Conservation (phyloP, 2,888 invertebrate species). For the Colostygia pectinataria region DNA sequence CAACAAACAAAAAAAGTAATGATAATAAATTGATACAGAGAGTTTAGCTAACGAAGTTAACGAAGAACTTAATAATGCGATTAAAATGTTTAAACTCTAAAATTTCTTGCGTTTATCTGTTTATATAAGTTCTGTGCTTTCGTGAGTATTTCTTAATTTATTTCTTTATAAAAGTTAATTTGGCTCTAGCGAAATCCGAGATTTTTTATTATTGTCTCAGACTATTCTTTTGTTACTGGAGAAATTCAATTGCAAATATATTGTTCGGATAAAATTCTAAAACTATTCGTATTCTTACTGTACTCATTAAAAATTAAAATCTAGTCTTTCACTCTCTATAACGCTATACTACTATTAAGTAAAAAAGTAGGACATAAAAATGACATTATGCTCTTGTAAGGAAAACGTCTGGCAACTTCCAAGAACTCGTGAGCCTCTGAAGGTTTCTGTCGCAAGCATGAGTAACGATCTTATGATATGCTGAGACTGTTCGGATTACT, state of each 20-base stretch:
- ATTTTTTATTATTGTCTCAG: no score
- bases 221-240: no score
- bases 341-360: no score
- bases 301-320: no score
- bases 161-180: no score
- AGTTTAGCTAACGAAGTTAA: slow-evolving; percentile 10
- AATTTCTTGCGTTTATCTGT: background rate
- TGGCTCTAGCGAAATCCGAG: no score
- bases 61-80: slow-evolving; percentile 5
- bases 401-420: slow-evolving; percentile 13
- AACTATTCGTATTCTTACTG: no score
- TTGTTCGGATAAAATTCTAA: no score
- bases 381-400: slow-evolving; percentile 20
- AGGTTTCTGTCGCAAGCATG: slow-evolving; percentile 54
- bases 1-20: slow-evolving; percentile 15
- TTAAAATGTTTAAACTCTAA: background rate
- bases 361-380: slow-evolving; percentile 3
- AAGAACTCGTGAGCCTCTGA: slow-evolving; percentile 29
- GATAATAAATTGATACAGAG: slow-evolving; percentile 11
- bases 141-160: no score
- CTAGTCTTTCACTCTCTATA: no score
- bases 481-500: slow-evolving; percentile 33
- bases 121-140: no score
- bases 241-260: no score
- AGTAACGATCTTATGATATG: slow-evolving; percentile 48